A percentile compares a stretch with the other conserved stretches of the same genome.
Evolutionary conservation across 2,797 vertebrate genomes (phyloP).

Genomic region (Cyprinodon diabolis): DNA sequence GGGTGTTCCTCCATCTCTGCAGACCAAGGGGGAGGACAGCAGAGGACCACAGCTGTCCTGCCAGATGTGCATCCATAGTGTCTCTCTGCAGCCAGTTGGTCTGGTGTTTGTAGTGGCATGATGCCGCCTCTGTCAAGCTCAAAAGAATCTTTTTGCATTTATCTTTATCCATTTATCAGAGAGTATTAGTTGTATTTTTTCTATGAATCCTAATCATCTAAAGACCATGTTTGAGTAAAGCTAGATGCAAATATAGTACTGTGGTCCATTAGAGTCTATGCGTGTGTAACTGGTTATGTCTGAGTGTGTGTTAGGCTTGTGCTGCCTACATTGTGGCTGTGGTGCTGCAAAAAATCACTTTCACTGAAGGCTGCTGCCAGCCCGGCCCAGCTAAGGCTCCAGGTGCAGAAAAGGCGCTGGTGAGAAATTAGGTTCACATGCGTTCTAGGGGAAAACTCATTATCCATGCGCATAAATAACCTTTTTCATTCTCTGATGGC

Average conservation of each 20-base stretch:
- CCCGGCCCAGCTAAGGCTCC: too few species aligned
- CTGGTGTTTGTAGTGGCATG: slow-evolving; percentile 4
- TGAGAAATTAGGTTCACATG: too few species aligned
- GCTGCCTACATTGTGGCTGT: too few species aligned
- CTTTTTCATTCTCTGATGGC: too few species aligned
- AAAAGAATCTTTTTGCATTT: not conserved
- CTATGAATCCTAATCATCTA: not conserved
- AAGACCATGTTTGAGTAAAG: not conserved
- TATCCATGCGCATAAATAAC: too few species aligned
- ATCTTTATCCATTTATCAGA: not conserved
- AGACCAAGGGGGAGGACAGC: slow-evolving; percentile 5
- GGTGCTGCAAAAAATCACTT: too few species aligned
- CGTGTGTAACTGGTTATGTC: slow-evolving; percentile 6
- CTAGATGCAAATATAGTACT: slow-evolving; percentile 3
- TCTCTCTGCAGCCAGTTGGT: slow-evolving; percentile 12
- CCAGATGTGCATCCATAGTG: slow-evolving; percentile 47
- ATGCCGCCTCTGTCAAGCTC: not conserved
- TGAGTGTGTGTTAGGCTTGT: not conserved
- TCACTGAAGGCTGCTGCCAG: too few species aligned
- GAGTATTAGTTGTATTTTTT: not conserved
- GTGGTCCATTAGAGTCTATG: slow-evolving; percentile 11
- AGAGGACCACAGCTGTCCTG: slow-evolving; percentile 36
- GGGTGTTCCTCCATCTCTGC: slow-evolving; percentile 16
- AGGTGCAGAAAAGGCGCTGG: too few species aligned
- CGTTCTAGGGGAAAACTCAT: too few species aligned